Evolutionary conservation across 2,888 invertebrate species (phyloP).

Genomic region (Tromatobia lineatoria): DNA sequence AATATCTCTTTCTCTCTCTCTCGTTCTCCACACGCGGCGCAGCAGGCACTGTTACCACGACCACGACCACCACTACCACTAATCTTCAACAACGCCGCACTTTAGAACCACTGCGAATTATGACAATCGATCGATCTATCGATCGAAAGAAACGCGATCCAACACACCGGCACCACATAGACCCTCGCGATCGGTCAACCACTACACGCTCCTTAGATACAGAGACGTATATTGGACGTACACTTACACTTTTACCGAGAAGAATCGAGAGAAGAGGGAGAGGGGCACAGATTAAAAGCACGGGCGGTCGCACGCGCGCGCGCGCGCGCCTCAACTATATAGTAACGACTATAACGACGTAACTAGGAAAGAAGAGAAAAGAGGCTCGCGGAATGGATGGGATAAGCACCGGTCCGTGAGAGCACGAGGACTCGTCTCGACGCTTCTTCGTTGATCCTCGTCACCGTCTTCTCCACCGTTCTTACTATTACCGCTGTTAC

Average conservation of each 20-base stretch:
- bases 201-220: slow-evolving; percentile 20
- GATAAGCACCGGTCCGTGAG: slow-evolving; percentile 32
- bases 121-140: slow-evolving; percentile 30
- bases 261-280: neutral
- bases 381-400: slow-evolving; percentile 32
- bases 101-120: slow-evolving; percentile 44
- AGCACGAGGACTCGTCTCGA: slow-evolving; percentile 42
- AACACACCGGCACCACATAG: slow-evolving; percentile 4
- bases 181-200: slow-evolving; percentile 16
- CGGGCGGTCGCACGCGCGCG: slow-evolving; percentile 1
- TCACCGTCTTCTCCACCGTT: slow-evolving; percentile 42
- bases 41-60: slow-evolving; percentile 25
- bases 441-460: slow-evolving; percentile 46
- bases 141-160: slow-evolving; percentile 8
- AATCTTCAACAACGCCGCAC: slow-evolving; percentile 33
- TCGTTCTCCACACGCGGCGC: slow-evolving; percentile 34
- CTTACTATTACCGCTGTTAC: slow-evolving; percentile 20
- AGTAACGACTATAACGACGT: slow-evolving; percentile 42
- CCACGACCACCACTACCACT: slow-evolving; percentile 26
- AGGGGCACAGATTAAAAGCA: slow-evolving; percentile 23
- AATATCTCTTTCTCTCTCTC: slow-evolving; percentile 35
- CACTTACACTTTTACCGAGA: slow-evolving; percentile 4
- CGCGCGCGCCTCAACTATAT: slow-evolving; percentile 40
- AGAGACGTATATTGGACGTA: slow-evolving; percentile 11
- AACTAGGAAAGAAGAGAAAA: slow-evolving; percentile 41